Conservation (phyloP, 2,888 invertebrate species). For the Brenthis hecate region DNA sequence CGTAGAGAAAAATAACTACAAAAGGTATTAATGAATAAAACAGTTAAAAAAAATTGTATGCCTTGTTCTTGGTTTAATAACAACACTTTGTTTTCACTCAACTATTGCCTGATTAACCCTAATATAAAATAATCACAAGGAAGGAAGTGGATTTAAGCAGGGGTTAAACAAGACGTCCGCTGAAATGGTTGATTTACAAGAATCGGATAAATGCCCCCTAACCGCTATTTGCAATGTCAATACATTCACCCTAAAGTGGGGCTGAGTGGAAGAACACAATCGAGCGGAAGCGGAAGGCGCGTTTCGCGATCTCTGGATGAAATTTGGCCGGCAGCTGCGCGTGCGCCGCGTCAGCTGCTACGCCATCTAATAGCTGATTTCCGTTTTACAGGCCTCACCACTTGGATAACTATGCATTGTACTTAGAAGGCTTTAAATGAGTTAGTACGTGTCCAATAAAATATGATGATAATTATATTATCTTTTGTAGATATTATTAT, state of each 20-base stretch:
- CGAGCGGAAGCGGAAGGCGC: conserved; percentile 80
- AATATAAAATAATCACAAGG: background rate
- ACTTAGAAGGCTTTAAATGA: conserved; percentile 35
- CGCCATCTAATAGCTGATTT: conserved; percentile 77
- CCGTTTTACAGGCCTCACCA: conserved; percentile 61
- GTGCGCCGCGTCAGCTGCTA: conserved; percentile 58
- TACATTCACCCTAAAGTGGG: conserved; percentile 63
- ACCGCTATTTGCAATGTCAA: conserved; percentile 49
- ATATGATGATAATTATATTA: background rate
- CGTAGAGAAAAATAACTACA: background rate
- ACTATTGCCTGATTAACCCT: too few species aligned
- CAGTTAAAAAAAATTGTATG: background rate
- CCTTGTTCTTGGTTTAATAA: too few species aligned
- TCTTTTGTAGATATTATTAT: too few species aligned
- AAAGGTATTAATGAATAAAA: background rate
- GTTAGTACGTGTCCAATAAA: conserved; percentile 9
- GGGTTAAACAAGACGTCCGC: conserved; percentile 24
- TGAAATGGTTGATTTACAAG: conserved; percentile 31
- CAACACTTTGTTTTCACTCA: too few species aligned
- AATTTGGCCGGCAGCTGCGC: conserved; percentile 78
- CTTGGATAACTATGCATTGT: conserved; percentile 43
- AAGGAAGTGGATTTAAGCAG: conserved; percentile 20
- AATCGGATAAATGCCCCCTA: conserved; percentile 23
- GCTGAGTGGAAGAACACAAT: conserved; percentile 65
- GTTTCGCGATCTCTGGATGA: conserved; percentile 79